phyloP scores from a whole-genome alignment of 2,888 invertebrate species.

The Bombylius major region DNA sequence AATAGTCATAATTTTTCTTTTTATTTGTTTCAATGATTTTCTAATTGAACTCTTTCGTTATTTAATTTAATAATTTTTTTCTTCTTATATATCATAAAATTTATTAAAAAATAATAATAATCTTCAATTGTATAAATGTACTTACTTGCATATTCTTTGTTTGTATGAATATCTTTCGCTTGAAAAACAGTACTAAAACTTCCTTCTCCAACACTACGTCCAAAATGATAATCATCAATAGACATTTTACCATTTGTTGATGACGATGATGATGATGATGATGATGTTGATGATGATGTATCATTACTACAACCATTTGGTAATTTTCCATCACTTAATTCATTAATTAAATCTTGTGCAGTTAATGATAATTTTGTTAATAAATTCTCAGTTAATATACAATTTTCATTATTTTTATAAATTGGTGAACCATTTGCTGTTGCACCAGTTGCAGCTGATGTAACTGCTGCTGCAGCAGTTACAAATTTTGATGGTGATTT shows the following conservation, averaged over 20 bases:
- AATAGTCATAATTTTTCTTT: too few relatives aligned
- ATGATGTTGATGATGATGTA: slow-evolving; percentile 15
- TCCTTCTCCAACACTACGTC: slow-evolving; percentile 91
- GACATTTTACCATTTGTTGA: slow-evolving; percentile 23
- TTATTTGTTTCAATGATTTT: too few relatives aligned
- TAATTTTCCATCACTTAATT: background rate
- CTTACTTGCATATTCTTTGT: slow-evolving; percentile 91
- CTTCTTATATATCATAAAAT: background rate
- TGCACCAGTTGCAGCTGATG: background rate
- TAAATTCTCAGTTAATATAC: background rate
- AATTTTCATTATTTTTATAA: too few relatives aligned
- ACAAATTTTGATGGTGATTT: background rate
- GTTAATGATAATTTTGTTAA: background rate
- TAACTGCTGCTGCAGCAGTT: background rate
- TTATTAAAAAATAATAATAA: background rate
- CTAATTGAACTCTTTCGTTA: too few relatives aligned
- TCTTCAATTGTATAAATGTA: slow-evolving; percentile 19
- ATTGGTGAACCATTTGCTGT: background rate
- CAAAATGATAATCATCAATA: slow-evolving; percentile 86
- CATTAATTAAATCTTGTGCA: background rate
- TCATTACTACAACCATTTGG: background rate
- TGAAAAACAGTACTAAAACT: slow-evolving; percentile 93
- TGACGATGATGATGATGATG: slow-evolving; percentile 21
- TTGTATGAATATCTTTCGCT: slow-evolving; percentile 80
- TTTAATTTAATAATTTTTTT: background rate